Evolutionary conservation across 2,113 vertebrate species (phyloP).

Genomic region (Narcine bancroftii): DNA sequence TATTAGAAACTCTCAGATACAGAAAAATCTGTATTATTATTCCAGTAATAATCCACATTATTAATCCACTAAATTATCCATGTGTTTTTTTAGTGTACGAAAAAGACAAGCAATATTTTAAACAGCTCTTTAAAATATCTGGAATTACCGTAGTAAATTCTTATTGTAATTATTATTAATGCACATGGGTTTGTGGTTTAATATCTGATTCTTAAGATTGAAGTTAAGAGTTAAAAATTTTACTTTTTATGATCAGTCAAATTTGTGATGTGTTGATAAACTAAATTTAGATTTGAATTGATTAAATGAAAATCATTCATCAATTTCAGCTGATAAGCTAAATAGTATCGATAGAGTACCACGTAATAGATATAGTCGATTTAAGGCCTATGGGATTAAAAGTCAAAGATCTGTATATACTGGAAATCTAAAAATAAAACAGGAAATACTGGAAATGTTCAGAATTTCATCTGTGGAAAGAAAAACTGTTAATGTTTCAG

Average conservation of each 20-base stretch:
- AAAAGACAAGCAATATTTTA: not conserved
- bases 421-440: too few species aligned
- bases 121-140: not conserved
- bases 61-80: too few species aligned
- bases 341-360: not conserved
- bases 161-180: not conserved
- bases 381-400: not conserved
- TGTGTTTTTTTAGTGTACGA: too few species aligned
- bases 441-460: too few species aligned
- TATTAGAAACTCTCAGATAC: not conserved
- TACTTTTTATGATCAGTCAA: not conserved
- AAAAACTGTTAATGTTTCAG: too few species aligned
- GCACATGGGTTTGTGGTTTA: too few species aligned
- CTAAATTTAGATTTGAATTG: not conserved
- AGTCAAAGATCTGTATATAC: not conserved
- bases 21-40: not conserved
- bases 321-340: not conserved
- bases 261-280: not conserved
- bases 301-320: not conserved
- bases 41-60: too few species aligned
- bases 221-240: not conserved
- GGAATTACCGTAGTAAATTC: not conserved
- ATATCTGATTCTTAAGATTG: too few species aligned
- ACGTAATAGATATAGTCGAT: not conserved
- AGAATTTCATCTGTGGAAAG: too few species aligned